Base-by-base conservation (phyloP, 2,888 invertebrate genomes). In the Oligia fasciuncula region DNA sequence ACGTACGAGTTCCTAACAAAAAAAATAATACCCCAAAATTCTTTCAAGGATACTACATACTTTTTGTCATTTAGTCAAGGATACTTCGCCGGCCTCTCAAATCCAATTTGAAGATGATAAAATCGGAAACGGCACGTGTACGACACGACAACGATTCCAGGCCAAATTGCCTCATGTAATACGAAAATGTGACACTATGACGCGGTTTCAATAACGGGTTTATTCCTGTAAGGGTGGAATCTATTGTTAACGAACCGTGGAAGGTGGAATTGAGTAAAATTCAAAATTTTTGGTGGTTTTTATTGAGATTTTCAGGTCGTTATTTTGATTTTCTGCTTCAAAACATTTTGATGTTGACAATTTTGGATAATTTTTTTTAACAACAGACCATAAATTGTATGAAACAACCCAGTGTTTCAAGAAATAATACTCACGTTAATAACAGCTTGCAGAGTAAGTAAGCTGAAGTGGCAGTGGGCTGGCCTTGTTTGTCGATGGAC, bases 71-170 rank as follows among this genome's bases (percentile, higher is more conserved):
- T 88, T 83, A 77, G 70, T 80, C 81, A 72, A 13, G 83, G 78
- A 78, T 71, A 81, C 85, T 85, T 85, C 57, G 66, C 23, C 71
- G 77, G 73, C 85, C 87, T 77, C 65, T 78, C 73, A 87, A 89
- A 92, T 90, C 80, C 85, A 91, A 92, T 91, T 91, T 91, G 87
- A 76, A 81, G 88, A 89, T 88, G 87, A 85, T 87, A 88, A 85
- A 83, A 77, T 77, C 66, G 62, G 54, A 69, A 67, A 72, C 74
- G 74, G 46, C 43, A 79, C 71, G 73, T 77, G 80, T 75, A 72
- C 70, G 51, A 74, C 46, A 75, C 70, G 71, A 65, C 65, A 79
- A 49, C 79, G 86, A 65, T 78, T 77, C 43, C 43, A 46, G 63
- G 46, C 1, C 67, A 79, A 82, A 82, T 88, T 84, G 88, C 80